Evolutionary conservation across 2,888 invertebrate species (phyloP), one percentile per base, ranked within the genome.

Genomic region (Perizoma affinitatum): DNA sequence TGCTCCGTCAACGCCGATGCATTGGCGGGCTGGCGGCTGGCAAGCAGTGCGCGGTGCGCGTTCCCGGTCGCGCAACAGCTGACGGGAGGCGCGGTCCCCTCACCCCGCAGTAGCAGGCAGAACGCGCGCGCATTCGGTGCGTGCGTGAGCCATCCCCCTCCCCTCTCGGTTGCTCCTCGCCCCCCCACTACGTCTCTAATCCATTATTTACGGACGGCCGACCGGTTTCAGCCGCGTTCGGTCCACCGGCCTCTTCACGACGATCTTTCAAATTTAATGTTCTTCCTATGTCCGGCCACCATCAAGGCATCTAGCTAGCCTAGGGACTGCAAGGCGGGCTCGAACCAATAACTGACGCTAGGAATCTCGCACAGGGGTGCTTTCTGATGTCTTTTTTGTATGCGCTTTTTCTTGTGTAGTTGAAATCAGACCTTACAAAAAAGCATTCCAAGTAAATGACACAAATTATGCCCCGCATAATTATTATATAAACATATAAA

Each of bases 41-140:
- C 84, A 34, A 11, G 51, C 80, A 76, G 79, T 77, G 84, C 74
- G 84, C 58, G 51, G 63, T 82, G 79, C 82, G 84, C 86, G 86
- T 81, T 88, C 88, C 88, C 87, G 88, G 85, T 78, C 90, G 86
- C 90, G 91, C 91, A 92, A 92, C 91, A 92, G 91, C 91, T 92
- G 91, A 90, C 90, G 88, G 90, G 90, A 89, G 90, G 87, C 88
- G 87, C 89, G 85, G 83, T 73, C 83, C 84, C 83, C 86, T 75
- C 79, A 67, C 73, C 75, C 77, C 74, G 67, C 71, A 58, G 65
- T 54, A 56, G 68, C 70, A 67, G 70, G 70, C 74, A 81, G 80
- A 69, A 82, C 85, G 83, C 84, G 86, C 86, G 86, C 87, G 85
- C 86, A 84, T 83, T 84, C 85, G 83, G 84, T 86, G 88, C 87